These are phyloP conservation scores for Mus musculus DNA, from an alignment of 2,113 vertebrate species.

Conservation along the genomic window GRCm39 chr11:80502001-80502500, in stretches of 20 bases:
- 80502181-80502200: not conserved
- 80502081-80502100: not conserved
- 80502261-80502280: not conserved
- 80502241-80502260: not conserved
- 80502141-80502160: not conserved
- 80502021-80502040: not conserved
- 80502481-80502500: not conserved
- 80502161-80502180: not conserved
- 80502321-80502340: not conserved
- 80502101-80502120: not conserved
- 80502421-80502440: not conserved
- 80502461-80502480: slow-evolving; percentile 12
- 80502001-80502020: not conserved
- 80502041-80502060: not conserved
- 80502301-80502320: not conserved
- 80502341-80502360: not conserved
- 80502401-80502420: not conserved
- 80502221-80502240: not conserved
- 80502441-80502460: not conserved
- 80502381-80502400: not conserved
- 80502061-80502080: not conserved
- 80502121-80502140: not conserved
- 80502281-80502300: not conserved
- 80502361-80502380: not conserved
- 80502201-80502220: not conserved